These are phyloP conservation scores for Enteromius argenteus DNA, from an alignment of 2,797 vertebrate species.

Conservation along the genomic window DNA sequence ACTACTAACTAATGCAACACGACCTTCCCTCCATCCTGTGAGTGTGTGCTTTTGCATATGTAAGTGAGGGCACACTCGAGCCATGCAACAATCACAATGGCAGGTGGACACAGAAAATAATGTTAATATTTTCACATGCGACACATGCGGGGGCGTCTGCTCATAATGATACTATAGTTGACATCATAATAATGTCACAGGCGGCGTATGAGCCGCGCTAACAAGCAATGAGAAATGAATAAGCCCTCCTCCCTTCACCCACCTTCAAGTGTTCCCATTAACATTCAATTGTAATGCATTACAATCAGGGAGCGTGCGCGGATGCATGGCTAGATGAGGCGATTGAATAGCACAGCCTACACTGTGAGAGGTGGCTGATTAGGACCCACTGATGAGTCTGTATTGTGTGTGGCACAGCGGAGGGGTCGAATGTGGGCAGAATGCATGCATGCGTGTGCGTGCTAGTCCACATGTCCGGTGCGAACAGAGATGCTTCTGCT, in stretches of 20 bases:
- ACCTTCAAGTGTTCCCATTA: conserved; percentile 71
- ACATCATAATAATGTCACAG: conserved; percentile 63
- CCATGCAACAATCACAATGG: background rate
- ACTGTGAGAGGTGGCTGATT: conserved; percentile 75
- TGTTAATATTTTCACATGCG: conserved; percentile 34
- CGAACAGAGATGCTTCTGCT: conserved; percentile 9
- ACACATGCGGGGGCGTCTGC: conserved; percentile 5
- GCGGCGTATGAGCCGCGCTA: conserved; percentile 64
- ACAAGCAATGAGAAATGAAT: conserved; percentile 62
- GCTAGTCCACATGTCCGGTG: background rate
- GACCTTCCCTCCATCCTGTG: conserved; percentile 42
- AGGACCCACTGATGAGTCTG: conserved; percentile 59
- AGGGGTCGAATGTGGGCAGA: conserved; percentile 38
- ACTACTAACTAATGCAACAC: background rate
- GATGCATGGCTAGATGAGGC: conserved; percentile 72
- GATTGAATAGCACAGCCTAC: conserved; percentile 74
- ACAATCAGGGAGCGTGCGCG: conserved; percentile 76
- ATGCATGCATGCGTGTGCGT: conserved; percentile 60
- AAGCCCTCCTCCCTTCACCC: conserved; percentile 61
- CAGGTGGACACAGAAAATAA: conserved; percentile 29
- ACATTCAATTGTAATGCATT: conserved; percentile 75
- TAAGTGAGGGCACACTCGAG: background rate
- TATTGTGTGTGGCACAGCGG: conserved; percentile 68
- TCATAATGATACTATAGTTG: conserved; percentile 43
- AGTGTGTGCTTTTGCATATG: conserved; percentile 7